phyloP scores from a whole-genome alignment of 2,113 vertebrate genomes.

The Campylomormyrus tamandua region DNA sequence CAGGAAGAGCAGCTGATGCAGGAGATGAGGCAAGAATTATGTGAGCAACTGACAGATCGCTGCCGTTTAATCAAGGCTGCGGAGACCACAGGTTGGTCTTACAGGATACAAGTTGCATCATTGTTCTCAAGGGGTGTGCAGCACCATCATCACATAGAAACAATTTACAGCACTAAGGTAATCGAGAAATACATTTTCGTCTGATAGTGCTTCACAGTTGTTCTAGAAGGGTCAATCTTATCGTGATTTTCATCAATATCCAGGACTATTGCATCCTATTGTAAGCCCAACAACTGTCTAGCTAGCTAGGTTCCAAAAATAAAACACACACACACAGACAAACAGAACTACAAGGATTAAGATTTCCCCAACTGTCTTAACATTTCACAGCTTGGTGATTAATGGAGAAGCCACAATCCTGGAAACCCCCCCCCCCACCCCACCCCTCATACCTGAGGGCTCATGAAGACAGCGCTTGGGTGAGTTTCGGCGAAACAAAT shows the following conservation, averaged over 20 bases:
- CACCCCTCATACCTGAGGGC: constrained; percentile 69
- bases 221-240: background rate
- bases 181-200: background rate
- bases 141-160: background rate
- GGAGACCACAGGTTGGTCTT: background rate
- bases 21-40: background rate
- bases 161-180: background rate
- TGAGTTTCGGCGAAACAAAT: constrained; percentile 82
- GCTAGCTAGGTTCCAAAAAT: background rate
- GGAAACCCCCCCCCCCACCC: too few species aligned
- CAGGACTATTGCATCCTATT: background rate
- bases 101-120: background rate
- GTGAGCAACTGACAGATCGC: background rate
- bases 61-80: too few species aligned
- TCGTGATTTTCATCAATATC: background rate
- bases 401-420: background rate
- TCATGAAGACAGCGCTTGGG: constrained; percentile 74
- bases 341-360: background rate
- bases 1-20: background rate
- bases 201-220: background rate
- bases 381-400: background rate
- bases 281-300: background rate
- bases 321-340: background rate
- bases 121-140: background rate
- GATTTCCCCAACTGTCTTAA: background rate